Base-by-base conservation (phyloP, 2,888 invertebrate species). In the Callimorpha dominula region DNA sequence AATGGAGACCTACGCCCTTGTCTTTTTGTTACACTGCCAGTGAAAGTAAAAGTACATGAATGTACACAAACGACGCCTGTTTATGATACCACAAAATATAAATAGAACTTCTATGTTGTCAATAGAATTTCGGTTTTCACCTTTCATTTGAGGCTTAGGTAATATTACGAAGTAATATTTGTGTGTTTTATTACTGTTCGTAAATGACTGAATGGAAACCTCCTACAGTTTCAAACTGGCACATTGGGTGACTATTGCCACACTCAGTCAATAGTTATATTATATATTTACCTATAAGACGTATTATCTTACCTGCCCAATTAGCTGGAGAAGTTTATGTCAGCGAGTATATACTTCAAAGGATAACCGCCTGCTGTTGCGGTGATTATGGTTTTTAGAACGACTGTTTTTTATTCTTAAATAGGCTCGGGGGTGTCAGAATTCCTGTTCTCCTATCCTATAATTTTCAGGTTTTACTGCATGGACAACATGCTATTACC, bases 31-130 rank as follows among this genome's bases (percentile, higher is more conserved):
- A 70, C 46, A 73, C 50, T 65, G 71, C 66, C 80, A 80, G 91
- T 87, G 92, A 94, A 94, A 94, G 94, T 92, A 91, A 94, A 91
- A 92, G 91, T 91, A 75, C 68, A 73, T 72, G 71, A 31, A 73
- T 74, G 62, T 66, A 77, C 54, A 65, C 75, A 76, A 79, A 85
- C 86, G 86, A 83, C 87, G 87, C 85, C 83, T 74, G 71, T 81
- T 87, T 90, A 88, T 87, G 84, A 82, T 72, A 75, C 76, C 71
- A 77, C 82, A 86, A 86, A 85, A 31, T 9, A 40, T 77, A 74
- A 66, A 50, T 70, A 80, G 79, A 43, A 68, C 68, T 79, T 78
- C 75, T 77, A 76, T 79, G 76, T 77, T 78, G 65, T 78, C 73
- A 76, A 80, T 76, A 65, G 76, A 70, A 65, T 72, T 81, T 74